These are phyloP conservation scores for Subacronicta megacephala DNA, from an alignment of 2,888 invertebrate genomes.

Conservation along the genomic window DNA sequence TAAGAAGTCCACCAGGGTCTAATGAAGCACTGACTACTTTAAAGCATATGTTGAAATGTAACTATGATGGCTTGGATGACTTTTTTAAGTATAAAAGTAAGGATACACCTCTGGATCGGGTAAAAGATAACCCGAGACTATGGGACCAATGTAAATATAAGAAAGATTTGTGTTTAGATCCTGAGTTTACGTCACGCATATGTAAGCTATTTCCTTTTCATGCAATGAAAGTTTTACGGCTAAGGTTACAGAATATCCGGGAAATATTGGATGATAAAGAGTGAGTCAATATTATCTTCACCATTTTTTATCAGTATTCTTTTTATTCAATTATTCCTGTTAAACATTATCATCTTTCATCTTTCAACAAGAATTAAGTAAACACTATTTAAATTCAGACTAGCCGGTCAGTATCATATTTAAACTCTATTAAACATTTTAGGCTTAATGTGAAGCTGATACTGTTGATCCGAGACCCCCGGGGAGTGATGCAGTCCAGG, in stretches of 20 bases:
- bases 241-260: conserved; percentile 93
- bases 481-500: conserved; percentile 96
- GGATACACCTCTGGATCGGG: conserved; percentile 94
- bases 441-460: conserved; percentile 94
- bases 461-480: conserved; percentile 95
- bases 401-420: no score
- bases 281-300: no score
- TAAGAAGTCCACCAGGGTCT: conserved; percentile 93
- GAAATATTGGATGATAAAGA: conserved; percentile 92
- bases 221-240: conserved; percentile 95
- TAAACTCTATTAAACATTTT: conserved; percentile 11
- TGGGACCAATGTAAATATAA: conserved; percentile 94
- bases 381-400: no score
- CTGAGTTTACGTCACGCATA: conserved; percentile 92
- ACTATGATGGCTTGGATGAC: conserved; percentile 92
- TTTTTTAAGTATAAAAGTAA: conserved; percentile 94
- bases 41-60: conserved; percentile 93
- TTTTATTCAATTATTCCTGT: no score
- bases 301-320: no score
- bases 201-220: conserved; percentile 96
- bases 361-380: no score
- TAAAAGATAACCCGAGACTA: conserved; percentile 95
- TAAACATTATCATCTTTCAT: no score
- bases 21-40: conserved; percentile 91
- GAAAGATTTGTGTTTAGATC: conserved; percentile 84